Evolutionary conservation across 2,797 vertebrate species (phyloP).

Genomic region (Silurus aristotelis): DNA sequence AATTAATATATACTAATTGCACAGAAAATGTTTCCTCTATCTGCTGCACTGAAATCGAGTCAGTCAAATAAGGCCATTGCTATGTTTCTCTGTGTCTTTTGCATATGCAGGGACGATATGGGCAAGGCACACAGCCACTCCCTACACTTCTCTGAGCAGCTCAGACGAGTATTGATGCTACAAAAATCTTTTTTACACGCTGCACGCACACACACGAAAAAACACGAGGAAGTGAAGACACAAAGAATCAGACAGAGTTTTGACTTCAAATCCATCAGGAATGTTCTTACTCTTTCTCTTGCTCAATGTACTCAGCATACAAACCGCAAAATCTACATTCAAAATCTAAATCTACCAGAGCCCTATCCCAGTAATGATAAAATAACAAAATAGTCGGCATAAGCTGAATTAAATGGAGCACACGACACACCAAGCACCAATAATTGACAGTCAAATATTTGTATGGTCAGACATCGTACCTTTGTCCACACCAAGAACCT

Average conservation of each 20-base stretch:
- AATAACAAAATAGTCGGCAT: background rate
- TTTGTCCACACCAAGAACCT: background rate
- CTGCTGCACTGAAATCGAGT: background rate
- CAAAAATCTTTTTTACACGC: slow-evolving; percentile 76
- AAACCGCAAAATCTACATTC: background rate
- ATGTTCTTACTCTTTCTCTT: background rate
- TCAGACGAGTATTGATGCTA: slow-evolving; percentile 73
- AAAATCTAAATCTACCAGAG: background rate
- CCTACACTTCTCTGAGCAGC: slow-evolving; percentile 54
- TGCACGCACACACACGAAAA: slow-evolving; percentile 62
- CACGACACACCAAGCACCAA: background rate
- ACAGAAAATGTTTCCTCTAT: background rate
- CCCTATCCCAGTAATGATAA: background rate
- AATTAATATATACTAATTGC: background rate
- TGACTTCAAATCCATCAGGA: background rate
- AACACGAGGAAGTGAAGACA: slow-evolving; percentile 66
- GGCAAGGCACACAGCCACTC: slow-evolving; percentile 55
- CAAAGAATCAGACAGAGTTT: background rate
- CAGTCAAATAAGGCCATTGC: slow-evolving; percentile 57
- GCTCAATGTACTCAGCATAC: background rate
- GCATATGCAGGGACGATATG: slow-evolving; percentile 77
- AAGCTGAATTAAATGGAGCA: too few species aligned
- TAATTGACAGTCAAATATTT: slow-evolving; percentile 33
- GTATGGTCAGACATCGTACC: background rate
- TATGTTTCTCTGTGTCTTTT: slow-evolving; percentile 69